Conservation (phyloP, 2,113 vertebrate genomes). For the Protobothrops mucrosquamatus region DNA sequence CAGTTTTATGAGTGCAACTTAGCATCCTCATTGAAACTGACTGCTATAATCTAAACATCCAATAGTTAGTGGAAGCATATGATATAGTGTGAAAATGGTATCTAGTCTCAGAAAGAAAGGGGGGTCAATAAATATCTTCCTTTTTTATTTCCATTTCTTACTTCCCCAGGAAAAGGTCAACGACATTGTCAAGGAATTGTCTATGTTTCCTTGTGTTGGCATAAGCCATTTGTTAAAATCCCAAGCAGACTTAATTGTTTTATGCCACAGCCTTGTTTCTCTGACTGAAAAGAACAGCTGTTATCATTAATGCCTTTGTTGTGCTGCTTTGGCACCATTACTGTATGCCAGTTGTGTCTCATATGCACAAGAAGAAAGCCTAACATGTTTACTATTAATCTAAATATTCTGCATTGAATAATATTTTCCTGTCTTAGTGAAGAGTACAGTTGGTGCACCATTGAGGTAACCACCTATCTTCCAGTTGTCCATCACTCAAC, state of each 20-base stretch:
- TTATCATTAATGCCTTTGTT: neutral
- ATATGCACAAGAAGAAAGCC: neutral
- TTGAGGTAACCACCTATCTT: neutral
- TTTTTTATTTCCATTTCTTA: slow-evolving; percentile 12
- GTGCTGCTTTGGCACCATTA: neutral
- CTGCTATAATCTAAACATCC: neutral
- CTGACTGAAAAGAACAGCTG: neutral
- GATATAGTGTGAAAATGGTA: neutral
- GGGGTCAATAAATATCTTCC: slow-evolving; percentile 14
- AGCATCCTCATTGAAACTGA: neutral
- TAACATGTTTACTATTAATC: neutral
- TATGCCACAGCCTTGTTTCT: slow-evolving; percentile 2
- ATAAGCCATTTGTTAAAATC: slow-evolving; percentile 14
- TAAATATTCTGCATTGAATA: neutral
- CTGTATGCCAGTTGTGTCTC: neutral
- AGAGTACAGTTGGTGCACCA: neutral
- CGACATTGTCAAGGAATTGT: neutral
- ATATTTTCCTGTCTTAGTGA: neutral
- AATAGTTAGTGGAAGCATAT: slow-evolving; percentile 26
- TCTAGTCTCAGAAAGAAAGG: neutral
- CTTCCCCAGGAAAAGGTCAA: slow-evolving; percentile 22
- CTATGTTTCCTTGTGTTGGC: neutral
- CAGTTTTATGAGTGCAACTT: neutral
- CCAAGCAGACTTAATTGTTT: neutral
- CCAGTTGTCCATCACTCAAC: neutral